phyloP scores from a whole-genome alignment of 2,113 vertebrate genomes.

The Pteruthius melanotis region DNA sequence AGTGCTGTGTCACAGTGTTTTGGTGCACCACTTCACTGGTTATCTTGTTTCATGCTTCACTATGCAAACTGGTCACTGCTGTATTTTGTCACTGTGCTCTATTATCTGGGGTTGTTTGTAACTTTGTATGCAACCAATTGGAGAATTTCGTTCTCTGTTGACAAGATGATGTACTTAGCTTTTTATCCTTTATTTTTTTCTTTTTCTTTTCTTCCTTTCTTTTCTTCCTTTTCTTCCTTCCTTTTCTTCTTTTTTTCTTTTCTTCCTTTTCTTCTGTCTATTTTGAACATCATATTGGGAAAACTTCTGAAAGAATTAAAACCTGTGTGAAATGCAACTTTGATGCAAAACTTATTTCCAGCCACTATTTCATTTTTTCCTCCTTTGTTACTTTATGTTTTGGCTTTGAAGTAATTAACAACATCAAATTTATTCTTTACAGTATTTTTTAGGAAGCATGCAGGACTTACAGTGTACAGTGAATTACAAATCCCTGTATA shows the following conservation, averaged over 20 bases:
- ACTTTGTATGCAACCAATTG: background rate
- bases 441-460: background rate
- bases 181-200: background rate
- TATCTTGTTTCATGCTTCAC: background rate
- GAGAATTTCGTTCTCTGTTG: background rate
- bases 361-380: background rate
- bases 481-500: background rate
- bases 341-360: background rate
- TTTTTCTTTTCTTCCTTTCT: no score
- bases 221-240: fast-evolving
- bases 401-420: background rate
- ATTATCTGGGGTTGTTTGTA: background rate
- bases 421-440: background rate
- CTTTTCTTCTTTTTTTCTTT: fast-evolving
- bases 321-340: background rate
- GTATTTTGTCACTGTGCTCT: background rate
- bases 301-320: background rate
- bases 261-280: no score
- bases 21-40: background rate
- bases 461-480: background rate
- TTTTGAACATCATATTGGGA: background rate
- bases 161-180: background rate
- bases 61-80: background rate
- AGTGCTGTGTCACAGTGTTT: slow-evolving; percentile 14
- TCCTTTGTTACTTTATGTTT: background rate